These are phyloP conservation scores for Caprella mutica DNA, from an alignment of 2,888 invertebrate species.

Conservation along the genomic window DNA sequence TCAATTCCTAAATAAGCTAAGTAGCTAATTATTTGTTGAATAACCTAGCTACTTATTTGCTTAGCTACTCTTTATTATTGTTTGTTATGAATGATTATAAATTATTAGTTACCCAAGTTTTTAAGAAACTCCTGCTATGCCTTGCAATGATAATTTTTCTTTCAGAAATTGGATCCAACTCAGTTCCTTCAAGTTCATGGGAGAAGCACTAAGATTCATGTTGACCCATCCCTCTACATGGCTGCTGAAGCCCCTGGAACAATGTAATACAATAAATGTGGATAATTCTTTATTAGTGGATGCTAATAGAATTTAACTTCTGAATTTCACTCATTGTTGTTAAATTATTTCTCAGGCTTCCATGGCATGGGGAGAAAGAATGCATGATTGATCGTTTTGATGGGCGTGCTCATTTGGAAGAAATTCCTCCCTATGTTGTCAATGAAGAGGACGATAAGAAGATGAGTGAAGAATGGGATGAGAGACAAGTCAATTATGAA, in stretches of 20 bases:
- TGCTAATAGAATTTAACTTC: no score
- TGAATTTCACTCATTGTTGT: no score
- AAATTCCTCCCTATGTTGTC: slow-evolving; percentile 63
- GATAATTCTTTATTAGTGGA: no score
- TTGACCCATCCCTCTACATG: slow-evolving; percentile 83
- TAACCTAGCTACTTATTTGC: background rate
- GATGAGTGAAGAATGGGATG: slow-evolving; percentile 37
- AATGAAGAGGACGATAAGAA: slow-evolving; percentile 45
- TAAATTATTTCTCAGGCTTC: slow-evolving; percentile 58
- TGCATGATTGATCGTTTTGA: slow-evolving; percentile 96
- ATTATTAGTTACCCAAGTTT: no score
- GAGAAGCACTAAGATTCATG: slow-evolving; percentile 79
- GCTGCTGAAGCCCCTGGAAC: slow-evolving; percentile 94
- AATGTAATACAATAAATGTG: no score
- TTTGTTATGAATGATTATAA: no score
- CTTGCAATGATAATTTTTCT: slow-evolving; percentile 31
- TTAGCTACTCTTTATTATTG: background rate
- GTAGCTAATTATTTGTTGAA: background rate
- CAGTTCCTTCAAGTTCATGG: slow-evolving; percentile 96
- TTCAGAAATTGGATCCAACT: slow-evolving; percentile 92
- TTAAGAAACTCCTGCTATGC: no score
- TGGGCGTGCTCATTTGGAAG: slow-evolving; percentile 89
- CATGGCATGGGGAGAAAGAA: slow-evolving; percentile 89
- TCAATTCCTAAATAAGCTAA: slow-evolving; percentile 4
- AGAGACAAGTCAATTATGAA: slow-evolving; percentile 73